Conservation (phyloP, 2,888 invertebrate species). For the Rutpela maculata region DNA sequence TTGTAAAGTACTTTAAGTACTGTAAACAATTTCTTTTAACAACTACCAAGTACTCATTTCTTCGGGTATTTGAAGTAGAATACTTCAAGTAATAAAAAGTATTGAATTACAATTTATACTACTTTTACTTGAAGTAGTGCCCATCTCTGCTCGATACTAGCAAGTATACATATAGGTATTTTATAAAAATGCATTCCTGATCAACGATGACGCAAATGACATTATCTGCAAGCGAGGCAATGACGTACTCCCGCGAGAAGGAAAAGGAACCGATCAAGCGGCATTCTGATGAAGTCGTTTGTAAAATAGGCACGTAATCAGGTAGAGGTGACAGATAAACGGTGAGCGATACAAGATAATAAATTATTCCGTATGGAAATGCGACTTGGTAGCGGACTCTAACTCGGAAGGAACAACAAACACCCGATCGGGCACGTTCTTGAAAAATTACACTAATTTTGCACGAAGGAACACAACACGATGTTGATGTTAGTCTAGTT, state of each 20-base stretch:
- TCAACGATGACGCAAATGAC: background rate
- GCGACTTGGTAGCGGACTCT: background rate
- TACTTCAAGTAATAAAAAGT: too few relatives aligned
- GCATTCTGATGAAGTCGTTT: conserved; percentile 1
- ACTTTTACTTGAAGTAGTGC: too few relatives aligned
- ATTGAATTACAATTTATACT: too few relatives aligned
- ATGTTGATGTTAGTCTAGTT: too few relatives aligned
- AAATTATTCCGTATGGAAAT: conserved; percentile 7
- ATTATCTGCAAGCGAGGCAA: background rate
- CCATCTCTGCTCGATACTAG: too few relatives aligned
- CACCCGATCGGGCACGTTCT: background rate
- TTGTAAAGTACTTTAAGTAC: too few relatives aligned
- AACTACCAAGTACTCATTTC: too few relatives aligned
- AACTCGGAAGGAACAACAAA: background rate
- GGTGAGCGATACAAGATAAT: background rate
- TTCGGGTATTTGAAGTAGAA: too few relatives aligned
- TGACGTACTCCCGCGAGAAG: background rate
- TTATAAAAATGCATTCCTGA: too few relatives aligned
- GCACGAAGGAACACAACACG: too few relatives aligned
- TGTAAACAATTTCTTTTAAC: too few relatives aligned
- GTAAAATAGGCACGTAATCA: conserved; percentile 4
- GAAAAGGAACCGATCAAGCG: background rate
- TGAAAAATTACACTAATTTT: background rate
- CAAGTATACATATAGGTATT: too few relatives aligned
- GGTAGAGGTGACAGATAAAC: conserved; percentile 7